A percentile compares a stretch with the other conserved stretches of the same genome.
Evolutionary conservation across 2,888 invertebrate species (phyloP).

Genomic region (Drosophila glabriapex): DNA sequence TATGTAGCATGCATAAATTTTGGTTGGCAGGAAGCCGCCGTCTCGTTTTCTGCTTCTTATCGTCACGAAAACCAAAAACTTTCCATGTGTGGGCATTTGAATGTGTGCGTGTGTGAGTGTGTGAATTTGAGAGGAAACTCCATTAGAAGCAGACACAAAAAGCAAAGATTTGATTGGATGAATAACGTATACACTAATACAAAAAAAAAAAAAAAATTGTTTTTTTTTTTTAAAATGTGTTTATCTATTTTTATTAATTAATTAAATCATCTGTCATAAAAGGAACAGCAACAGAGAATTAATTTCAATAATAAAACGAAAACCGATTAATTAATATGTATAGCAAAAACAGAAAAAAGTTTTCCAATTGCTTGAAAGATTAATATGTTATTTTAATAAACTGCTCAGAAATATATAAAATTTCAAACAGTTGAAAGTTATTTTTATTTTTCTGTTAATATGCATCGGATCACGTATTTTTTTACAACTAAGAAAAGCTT

Average conservation of each 20-base stretch:
- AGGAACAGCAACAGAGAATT: neutral
- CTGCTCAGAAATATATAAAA: neutral
- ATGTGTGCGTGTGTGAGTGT: conserved; percentile 15
- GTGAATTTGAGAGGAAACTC: conserved; percentile 61
- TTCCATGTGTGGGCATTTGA: conserved; percentile 43
- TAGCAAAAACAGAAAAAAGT: neutral
- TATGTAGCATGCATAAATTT: conserved; percentile 79
- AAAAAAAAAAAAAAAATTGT: neutral
- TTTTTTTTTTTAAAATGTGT: no score
- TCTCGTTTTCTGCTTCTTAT: conserved; percentile 72
- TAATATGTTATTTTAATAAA: neutral
- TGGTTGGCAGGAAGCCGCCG: conserved; percentile 73
- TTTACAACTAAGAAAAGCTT: neutral
- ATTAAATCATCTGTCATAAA: neutral
- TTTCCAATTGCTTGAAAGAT: neutral
- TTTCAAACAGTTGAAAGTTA: neutral
- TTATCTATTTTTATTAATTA: neutral
- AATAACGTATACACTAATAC: conserved; percentile 23
- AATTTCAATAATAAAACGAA: neutral
- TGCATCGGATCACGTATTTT: neutral
- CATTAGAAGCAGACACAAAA: conserved; percentile 67
- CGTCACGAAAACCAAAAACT: conserved; percentile 74
- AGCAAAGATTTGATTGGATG: conserved; percentile 7
- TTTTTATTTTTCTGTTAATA: neutral
- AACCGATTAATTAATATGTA: neutral